A percentile compares a stretch with the other conserved stretches of the same genome.
phyloP scores from a whole-genome alignment of 2,797 vertebrate species.

The Pseudocheirus occidentalis region DNA sequence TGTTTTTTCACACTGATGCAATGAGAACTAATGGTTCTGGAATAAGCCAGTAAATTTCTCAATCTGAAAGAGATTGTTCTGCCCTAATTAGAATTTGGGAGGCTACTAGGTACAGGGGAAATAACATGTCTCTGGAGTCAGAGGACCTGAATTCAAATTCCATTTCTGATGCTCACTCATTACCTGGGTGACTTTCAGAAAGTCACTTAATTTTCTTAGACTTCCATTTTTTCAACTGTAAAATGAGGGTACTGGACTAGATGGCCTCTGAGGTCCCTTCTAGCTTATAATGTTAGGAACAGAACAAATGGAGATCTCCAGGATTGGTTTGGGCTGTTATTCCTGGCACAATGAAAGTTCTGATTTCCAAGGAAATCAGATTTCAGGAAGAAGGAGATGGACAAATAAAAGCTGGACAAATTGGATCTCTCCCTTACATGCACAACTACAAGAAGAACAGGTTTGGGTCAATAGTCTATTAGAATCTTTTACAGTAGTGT shows the following conservation, averaged over 20 bases:
- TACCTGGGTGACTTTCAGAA: neutral
- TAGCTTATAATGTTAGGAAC: neutral
- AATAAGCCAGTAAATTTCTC: neutral
- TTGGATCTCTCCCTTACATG: neutral
- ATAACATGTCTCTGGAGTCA: neutral
- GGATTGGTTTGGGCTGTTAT: neutral
- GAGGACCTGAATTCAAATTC: neutral
- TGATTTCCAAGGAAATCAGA: neutral
- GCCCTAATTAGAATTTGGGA: neutral
- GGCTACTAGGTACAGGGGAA: neutral
- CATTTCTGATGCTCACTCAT: neutral
- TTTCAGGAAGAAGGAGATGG: neutral
- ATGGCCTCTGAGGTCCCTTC: neutral
- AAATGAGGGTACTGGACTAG: too few relatives aligned
- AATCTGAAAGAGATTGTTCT: too few relatives aligned
- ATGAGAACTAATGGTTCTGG: neutral
- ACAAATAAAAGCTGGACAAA: neutral
- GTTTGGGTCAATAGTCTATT: neutral
- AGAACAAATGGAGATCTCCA: neutral
- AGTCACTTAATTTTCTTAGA: neutral
- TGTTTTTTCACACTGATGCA: neutral
- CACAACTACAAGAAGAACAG: neutral
- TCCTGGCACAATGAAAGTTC: neutral
- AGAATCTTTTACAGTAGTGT: neutral
- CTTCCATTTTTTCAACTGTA: neutral